Base-by-base conservation (phyloP, 2,888 invertebrate genomes). In the Opisthograptis luteolata region DNA sequence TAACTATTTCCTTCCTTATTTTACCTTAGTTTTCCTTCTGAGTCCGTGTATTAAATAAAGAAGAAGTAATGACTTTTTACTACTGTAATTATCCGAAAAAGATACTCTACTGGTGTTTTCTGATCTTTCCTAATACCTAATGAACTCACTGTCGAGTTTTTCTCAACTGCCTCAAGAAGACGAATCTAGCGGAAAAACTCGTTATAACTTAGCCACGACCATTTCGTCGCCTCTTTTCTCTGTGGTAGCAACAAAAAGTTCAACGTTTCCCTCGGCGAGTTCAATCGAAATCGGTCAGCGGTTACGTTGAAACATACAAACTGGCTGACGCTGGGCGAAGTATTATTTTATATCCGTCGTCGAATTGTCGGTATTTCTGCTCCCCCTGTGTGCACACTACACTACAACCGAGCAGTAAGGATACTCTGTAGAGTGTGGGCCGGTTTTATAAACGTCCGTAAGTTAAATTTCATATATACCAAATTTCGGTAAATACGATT, bases 291-390 rank as follows among this genome's bases (percentile, higher is more conserved):
- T 60, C 55, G 51, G 58, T 47, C 55, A 48, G 48, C 47, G 35
- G 53, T 41, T 50, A 32, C 44, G 20, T 42, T 48, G 52, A 53
- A 43, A 58, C 52, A 60, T 55, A 60, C 54, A 58, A 55, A 49
- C 45, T 25, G 10, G 20, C 42, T 32, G 39, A 45, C 54, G 49
- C 42, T 49, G 35, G 30, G 46, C 39, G 41, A 44, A 48, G 48
- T 53, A 53, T 54, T 60, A 58, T 58, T 53, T 55, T 51, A 55
- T 48, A 43, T 51, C 37, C 34, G 44, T 55, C 55, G 49, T 52
- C 55, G 58, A 46, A 41, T 32, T 46, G 55, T 36, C 35, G 46
- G 49, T 55, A 41, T 49, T 46, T 48, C 22, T 42, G 47, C 48
- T 51, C 42, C 54, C 49, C 50, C 43, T 27, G 13, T 43, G 25